Percentiles rank a stretch among this genome's conserved stretches.
phyloP scores from a whole-genome alignment of 2,113 vertebrate species.

The Colistium nudipinnis region DNA sequence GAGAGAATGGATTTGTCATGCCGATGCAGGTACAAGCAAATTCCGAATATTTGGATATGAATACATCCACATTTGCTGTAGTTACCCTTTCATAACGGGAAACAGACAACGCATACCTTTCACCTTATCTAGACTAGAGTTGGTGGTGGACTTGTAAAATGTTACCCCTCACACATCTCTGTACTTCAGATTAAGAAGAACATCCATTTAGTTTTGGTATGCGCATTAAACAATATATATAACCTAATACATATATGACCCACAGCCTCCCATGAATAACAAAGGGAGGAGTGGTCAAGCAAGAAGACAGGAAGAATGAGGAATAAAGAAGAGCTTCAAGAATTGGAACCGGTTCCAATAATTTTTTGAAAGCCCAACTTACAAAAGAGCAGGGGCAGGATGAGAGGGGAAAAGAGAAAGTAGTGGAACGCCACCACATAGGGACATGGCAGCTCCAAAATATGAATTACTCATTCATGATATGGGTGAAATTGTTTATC shows the following conservation, averaged over 20 bases:
- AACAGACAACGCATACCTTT: background rate
- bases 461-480: background rate
- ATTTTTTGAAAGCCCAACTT: background rate
- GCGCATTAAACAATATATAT: background rate
- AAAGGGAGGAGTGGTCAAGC: background rate
- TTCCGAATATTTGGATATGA: no score
- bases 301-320: conserved; percentile 2
- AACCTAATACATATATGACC: background rate
- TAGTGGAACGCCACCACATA: background rate
- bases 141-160: no score
- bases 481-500: background rate
- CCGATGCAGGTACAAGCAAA: background rate
- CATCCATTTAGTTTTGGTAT: no score
- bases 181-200: no score
- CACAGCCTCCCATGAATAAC: no score
- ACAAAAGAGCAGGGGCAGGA: background rate
- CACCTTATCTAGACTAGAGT: background rate
- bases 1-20: background rate
- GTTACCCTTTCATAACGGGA: no score
- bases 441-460: background rate
- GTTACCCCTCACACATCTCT: no score
- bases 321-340: conserved; percentile 1
- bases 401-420: background rate
- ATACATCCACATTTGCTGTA: no score
- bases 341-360: background rate